Evolutionary conservation across 2,113 vertebrate species (phyloP).

Genomic region (Centropus unirufus): DNA sequence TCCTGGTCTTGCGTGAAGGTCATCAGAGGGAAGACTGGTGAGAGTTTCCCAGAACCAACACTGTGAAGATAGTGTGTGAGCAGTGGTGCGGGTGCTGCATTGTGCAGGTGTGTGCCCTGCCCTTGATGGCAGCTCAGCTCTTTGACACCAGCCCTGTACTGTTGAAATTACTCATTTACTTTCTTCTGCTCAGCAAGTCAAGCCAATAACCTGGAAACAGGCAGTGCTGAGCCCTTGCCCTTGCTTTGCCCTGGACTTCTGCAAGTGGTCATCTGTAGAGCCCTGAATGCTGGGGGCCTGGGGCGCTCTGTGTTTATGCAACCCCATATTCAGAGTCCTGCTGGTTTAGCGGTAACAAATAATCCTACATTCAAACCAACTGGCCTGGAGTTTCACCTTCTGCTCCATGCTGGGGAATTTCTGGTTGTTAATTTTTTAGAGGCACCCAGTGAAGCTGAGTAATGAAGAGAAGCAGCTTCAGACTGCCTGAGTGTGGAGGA

Average conservation of each 20-base stretch:
- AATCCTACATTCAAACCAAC: neutral
- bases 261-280: rapidly evolving
- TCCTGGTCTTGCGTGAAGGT: neutral
- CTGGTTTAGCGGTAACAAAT: neutral
- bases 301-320: neutral
- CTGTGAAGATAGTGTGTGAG: neutral
- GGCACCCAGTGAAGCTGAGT: neutral
- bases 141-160: neutral
- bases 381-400: neutral
- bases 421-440: constrained; percentile 18
- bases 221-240: neutral
- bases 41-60: neutral
- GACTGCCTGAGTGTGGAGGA: neutral
- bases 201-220: neutral
- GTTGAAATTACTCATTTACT: neutral
- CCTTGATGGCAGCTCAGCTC: neutral
- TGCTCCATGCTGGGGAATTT: neutral
- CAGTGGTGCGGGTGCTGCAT: rapidly evolving
- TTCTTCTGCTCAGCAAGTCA: neutral
- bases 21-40: neutral
- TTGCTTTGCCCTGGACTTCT: neutral
- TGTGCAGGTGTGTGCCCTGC: neutral
- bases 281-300: neutral
- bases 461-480: neutral
- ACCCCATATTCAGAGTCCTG: neutral